These are phyloP conservation scores for Cecropterus lyciades DNA, from an alignment of 1,140 invertebrate genomes.

Conservation along the genomic window DNA sequence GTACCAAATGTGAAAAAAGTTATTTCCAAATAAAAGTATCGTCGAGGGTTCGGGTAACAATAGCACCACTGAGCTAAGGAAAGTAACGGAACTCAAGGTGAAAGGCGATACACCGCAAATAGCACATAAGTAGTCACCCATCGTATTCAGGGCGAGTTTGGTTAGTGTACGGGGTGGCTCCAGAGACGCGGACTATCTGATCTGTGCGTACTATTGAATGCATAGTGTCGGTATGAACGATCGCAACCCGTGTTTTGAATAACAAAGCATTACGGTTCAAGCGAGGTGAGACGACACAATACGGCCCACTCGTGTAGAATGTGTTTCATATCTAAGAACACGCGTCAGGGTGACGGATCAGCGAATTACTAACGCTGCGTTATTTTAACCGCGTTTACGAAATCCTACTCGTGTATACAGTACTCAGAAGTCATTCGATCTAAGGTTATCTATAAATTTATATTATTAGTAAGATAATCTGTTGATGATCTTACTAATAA, in stretches of 20 bases:
- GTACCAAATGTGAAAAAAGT: conserved; percentile 9
- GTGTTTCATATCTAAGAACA: too few species aligned
- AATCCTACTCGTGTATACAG: too few species aligned
- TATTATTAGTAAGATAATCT: too few species aligned
- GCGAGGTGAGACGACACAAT: conserved; percentile 35
- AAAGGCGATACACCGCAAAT: conserved; percentile 9
- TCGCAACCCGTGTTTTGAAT: conserved; percentile 44
- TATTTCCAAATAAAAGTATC: conserved; percentile 8
- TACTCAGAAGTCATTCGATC: too few species aligned
- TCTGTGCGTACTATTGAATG: conserved; percentile 12
- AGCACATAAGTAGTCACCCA: not conserved
- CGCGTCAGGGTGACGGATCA: too few species aligned
- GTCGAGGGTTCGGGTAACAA: not conserved
- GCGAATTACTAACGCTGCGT: too few species aligned
- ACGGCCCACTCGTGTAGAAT: conserved; percentile 37
- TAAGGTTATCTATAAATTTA: too few species aligned
- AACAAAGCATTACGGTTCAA: conserved; percentile 55
- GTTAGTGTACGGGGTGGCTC: conserved; percentile 24
- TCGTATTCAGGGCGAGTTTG: conserved; percentile 26
- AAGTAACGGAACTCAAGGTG: conserved; percentile 19
- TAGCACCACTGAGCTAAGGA: conserved; percentile 13
- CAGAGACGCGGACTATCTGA: conserved; percentile 11
- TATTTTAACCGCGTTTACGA: too few species aligned
- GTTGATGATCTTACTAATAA: too few species aligned
- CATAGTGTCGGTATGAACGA: conserved; percentile 3